Conservation (phyloP, 92 coral and sea anemone species). For the Phymanthus crucifer region DNA sequence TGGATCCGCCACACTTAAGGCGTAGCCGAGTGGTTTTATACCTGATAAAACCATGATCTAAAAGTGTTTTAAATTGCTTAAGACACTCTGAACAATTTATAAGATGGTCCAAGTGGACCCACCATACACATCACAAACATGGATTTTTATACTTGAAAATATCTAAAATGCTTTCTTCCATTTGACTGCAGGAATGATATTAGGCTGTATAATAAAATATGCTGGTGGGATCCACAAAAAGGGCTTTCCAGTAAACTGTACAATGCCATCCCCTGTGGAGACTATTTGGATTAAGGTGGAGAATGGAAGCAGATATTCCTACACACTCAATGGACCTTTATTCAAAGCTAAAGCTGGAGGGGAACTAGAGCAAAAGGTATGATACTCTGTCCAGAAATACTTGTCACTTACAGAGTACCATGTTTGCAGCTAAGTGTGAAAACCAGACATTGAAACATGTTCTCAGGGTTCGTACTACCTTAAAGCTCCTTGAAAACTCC, state of each 20-base stretch:
- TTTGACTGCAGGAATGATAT: conserved; percentile 62
- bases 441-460: too few relatives aligned
- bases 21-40: too few relatives aligned
- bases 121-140: background rate
- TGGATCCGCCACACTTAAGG: too few relatives aligned
- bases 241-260: conserved; percentile 64
- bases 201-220: conserved; percentile 84
- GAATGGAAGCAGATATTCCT: conserved; percentile 78
- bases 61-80: too few relatives aligned
- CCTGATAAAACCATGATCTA: too few relatives aligned
- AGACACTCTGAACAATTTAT: too few relatives aligned
- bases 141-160: background rate
- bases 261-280: conserved; percentile 62
- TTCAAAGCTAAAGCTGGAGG: conserved; percentile 51
- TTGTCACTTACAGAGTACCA: background rate
- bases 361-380: conserved; percentile 92
- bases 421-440: background rate
- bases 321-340: conserved; percentile 68
- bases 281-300: conserved; percentile 64
- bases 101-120: too few relatives aligned
- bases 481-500: too few relatives aligned
- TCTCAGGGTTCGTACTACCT: too few relatives aligned
- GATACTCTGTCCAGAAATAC: background rate
- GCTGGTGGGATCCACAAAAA: conserved; percentile 67
- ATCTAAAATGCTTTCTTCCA: background rate